Evolutionary conservation across 1,140 invertebrate genomes (phyloP).

Genomic region (Oedothorax gibbosus): DNA sequence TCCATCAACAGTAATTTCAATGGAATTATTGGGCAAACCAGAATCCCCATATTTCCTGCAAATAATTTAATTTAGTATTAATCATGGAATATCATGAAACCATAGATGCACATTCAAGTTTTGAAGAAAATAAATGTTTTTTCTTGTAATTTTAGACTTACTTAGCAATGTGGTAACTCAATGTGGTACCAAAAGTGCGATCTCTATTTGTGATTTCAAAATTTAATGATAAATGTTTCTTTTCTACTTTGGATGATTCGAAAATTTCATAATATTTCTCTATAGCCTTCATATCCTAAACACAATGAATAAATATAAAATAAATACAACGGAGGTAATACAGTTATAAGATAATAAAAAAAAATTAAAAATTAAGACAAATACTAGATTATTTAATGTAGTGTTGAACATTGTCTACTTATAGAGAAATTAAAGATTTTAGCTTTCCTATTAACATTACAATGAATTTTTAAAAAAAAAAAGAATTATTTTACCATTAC

Average conservation of each 20-base stretch:
- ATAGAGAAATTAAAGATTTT: background rate
- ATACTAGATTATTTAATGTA: background rate
- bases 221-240: slow-evolving; percentile 75
- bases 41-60: slow-evolving; percentile 83
- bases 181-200: slow-evolving; percentile 90
- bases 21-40: slow-evolving; percentile 84
- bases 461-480: too few relatives aligned
- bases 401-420: background rate
- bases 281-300: slow-evolving; percentile 26
- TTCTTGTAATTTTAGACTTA: slow-evolving; percentile 20
- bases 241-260: background rate
- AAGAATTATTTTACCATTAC: too few relatives aligned
- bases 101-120: background rate
- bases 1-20: slow-evolving; percentile 88
- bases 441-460: too few relatives aligned
- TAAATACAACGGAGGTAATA: background rate
- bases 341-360: background rate
- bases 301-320: background rate
- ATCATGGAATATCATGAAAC: background rate
- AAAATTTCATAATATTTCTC: slow-evolving; percentile 70
- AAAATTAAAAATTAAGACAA: background rate
- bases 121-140: background rate
- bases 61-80: background rate
- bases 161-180: slow-evolving; percentile 92
- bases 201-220: slow-evolving; percentile 92